Evolutionary conservation across 1,140 invertebrate genomes (phyloP).

Genomic region (Eciton burchellii): DNA sequence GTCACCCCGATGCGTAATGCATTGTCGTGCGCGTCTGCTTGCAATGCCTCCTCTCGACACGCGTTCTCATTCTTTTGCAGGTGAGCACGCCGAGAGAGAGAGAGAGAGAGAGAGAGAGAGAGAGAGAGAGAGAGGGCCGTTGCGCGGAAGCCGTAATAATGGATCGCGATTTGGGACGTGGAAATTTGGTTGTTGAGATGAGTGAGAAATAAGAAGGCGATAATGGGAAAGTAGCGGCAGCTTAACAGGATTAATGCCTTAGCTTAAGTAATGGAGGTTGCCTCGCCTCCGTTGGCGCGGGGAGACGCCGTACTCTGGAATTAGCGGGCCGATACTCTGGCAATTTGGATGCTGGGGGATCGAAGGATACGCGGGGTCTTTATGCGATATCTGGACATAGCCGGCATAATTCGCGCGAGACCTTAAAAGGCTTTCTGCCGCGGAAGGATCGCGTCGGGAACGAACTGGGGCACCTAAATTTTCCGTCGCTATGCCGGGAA

Average conservation of each 20-base stretch:
- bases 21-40: no score
- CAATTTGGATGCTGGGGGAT: conserved; percentile 33
- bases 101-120: no score
- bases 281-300: conserved; percentile 28
- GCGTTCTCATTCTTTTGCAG: conserved; percentile 34
- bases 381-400: no score
- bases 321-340: conserved; percentile 42
- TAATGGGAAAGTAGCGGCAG: conserved; percentile 53
- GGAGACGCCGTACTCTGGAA: conserved; percentile 34
- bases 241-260: conserved; percentile 55
- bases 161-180: conserved; percentile 40
- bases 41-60: neutral
- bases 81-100: conserved; percentile 41
- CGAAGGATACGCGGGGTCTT: no score
- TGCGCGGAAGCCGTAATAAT: conserved; percentile 45
- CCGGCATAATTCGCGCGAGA: conserved; percentile 15
- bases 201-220: conserved; percentile 50
- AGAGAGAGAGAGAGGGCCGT: no score
- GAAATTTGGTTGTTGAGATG: conserved; percentile 57
- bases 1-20: no score
- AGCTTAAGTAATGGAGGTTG: conserved; percentile 57
- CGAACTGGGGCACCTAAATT: conserved; percentile 66
- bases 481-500: conserved; percentile 43
- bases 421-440: conserved; percentile 27
- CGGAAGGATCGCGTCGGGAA: conserved; percentile 35